phyloP scores from a whole-genome alignment of 2,113 vertebrate genomes.

The Apeltes quadracus region DNA sequence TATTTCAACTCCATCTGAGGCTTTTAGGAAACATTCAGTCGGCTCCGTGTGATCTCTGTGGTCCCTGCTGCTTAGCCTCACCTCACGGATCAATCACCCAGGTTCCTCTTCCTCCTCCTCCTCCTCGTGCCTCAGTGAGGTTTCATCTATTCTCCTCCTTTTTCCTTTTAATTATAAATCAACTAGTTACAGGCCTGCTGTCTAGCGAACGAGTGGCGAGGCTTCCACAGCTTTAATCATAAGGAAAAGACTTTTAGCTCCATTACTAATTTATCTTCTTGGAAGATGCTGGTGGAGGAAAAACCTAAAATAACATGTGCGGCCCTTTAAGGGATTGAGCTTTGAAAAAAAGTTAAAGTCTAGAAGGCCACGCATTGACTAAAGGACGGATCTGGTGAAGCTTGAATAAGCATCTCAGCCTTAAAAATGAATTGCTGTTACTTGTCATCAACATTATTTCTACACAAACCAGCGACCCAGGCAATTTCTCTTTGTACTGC shows the following conservation, averaged over 20 bases:
- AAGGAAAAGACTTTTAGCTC: conserved; percentile 36
- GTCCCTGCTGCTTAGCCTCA: background rate
- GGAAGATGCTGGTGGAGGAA: background rate
- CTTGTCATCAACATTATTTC: background rate
- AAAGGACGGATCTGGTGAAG: background rate
- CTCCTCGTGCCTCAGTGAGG: no score
- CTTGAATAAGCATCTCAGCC: background rate
- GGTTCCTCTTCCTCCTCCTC: background rate
- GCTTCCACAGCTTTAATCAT: conserved; percentile 48
- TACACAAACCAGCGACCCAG: background rate
- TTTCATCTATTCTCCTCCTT: background rate
- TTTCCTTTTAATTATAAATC: background rate
- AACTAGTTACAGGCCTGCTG: background rate
- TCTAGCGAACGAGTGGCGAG: background rate
- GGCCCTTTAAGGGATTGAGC: background rate
- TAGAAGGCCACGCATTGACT: background rate
- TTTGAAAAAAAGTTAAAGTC: background rate
- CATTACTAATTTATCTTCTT: conserved; percentile 20
- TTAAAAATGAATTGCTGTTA: background rate
- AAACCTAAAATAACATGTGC: background rate
- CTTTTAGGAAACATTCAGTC: conserved; percentile 18
- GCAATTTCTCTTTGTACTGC: background rate
- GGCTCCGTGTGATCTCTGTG: no score
- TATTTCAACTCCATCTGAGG: conserved; percentile 38
- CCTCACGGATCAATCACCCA: background rate